Evolutionary conservation across 2,888 invertebrate species (phyloP), one percentile per base, ranked within the genome.

Genomic region (Microctonus brassicae): DNA sequence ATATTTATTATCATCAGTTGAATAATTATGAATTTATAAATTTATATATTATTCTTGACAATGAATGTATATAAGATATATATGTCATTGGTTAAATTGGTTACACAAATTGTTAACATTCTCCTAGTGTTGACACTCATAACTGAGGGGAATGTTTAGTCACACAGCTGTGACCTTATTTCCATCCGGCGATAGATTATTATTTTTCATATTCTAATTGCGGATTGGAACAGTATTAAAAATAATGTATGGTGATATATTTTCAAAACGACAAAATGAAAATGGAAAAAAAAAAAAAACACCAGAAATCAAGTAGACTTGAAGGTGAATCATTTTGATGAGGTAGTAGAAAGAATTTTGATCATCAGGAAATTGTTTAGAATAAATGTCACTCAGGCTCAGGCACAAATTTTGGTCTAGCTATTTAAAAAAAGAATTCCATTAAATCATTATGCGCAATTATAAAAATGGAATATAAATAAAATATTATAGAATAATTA

Each of bases 111-210:
- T 24, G 13, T 24, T n/a, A 42, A 24, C 33, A 17, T 42, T 20
- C n/a, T 24, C 24, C 33, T 34, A 20, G 39, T 39, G 62, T 52
- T 64, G 64, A 64, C 64, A 64, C 33, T 55, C 53, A 64, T 55
- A 53, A 64, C 64, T 53, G 52, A 80, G 77, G 64, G 75, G 72
- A 73, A 75, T 76, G 77, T 78, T 78, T 70, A 75, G 74, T 71
- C 72, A 72, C 72, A 72, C 77, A 80, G 77, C 76, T 75, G 76
- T 73, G 77, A 78, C 77, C 77, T 77, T 73, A 66, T 79, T 79
- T 73, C 65, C 58, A 64, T n/a, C 47, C 47, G 47, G 34, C 53
- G 33, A 64, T 64, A 64, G 64, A 64, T 22, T 64, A 52, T 52
- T 64, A 33, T 64, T 52, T 52, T n/a, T 4, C n/a, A 11, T 61